These are phyloP conservation scores for Aphaenogaster floridana DNA, from an alignment of 1,140 invertebrate genomes.

Conservation along the genomic window DNA sequence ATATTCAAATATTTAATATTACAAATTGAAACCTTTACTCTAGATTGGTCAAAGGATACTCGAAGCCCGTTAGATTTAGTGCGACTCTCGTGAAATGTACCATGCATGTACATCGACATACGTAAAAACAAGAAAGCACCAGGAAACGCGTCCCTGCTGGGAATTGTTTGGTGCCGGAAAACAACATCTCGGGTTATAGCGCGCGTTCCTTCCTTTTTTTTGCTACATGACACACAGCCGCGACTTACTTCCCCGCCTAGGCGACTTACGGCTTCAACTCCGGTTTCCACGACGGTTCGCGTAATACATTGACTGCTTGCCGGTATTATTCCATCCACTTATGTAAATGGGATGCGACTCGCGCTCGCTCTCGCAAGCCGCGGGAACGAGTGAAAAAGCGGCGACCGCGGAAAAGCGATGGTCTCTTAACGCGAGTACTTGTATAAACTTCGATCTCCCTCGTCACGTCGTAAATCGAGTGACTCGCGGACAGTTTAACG, in stretches of 20 bases:
- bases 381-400: slow-evolving; percentile 48
- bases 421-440: slow-evolving; percentile 69
- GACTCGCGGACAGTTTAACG: slow-evolving; percentile 76
- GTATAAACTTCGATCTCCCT: slow-evolving; percentile 76
- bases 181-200: slow-evolving; percentile 40
- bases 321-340: slow-evolving; percentile 75
- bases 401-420: slow-evolving; percentile 70
- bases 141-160: slow-evolving; percentile 26
- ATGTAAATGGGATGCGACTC: slow-evolving; percentile 70
- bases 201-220: slow-evolving; percentile 14
- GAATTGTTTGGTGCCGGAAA: slow-evolving; percentile 54
- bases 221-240: slow-evolving; percentile 38
- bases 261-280: slow-evolving; percentile 56
- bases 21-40: neutral
- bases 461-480: slow-evolving; percentile 76
- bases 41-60: no score
- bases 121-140: neutral
- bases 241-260: slow-evolving; percentile 49
- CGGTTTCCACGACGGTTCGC: slow-evolving; percentile 51
- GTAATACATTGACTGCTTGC: slow-evolving; percentile 62
- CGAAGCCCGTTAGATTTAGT: neutral
- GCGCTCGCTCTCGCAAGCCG: slow-evolving; percentile 33
- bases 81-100: neutral
- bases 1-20: slow-evolving; percentile 1
- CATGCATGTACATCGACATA: neutral